Evolutionary conservation across 2,113 vertebrate species (phyloP).

Genomic region (Colinus virginianus): DNA sequence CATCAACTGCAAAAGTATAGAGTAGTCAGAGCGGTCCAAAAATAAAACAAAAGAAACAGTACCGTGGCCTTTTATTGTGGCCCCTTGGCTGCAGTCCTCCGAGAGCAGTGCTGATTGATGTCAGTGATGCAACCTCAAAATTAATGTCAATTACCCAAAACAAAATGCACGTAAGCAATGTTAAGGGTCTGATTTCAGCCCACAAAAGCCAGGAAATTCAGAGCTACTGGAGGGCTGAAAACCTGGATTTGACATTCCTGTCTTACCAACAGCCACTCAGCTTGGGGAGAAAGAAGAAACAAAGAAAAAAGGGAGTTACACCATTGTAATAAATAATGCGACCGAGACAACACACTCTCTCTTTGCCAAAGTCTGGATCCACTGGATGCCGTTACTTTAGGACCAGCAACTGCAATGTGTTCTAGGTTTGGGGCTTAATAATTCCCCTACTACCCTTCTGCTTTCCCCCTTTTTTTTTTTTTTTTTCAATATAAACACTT

Average conservation of each 20-base stretch:
- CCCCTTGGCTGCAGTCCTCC: conserved; percentile 50
- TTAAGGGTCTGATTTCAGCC: conserved; percentile 70
- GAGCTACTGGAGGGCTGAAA: conserved; percentile 59
- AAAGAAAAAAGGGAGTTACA: conserved; percentile 20
- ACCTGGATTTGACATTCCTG: conserved; percentile 56
- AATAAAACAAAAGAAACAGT: conserved; percentile 71
- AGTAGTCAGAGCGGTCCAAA: conserved; percentile 60
- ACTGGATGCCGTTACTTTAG: conserved; percentile 18
- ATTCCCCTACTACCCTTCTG: not conserved
- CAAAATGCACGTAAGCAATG: conserved; percentile 49
- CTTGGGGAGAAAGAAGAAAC: not conserved
- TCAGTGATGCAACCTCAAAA: conserved; percentile 63
- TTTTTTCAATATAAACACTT: not conserved
- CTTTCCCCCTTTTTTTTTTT: not conserved
- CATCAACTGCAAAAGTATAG: conserved; percentile 65
- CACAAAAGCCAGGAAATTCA: conserved; percentile 59
- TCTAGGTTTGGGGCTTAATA: not conserved
- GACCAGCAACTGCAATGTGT: conserved; percentile 13
- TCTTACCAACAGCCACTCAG: conserved; percentile 44
- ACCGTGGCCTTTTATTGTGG: conserved; percentile 60
- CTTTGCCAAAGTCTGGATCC: not conserved
- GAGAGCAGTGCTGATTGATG: conserved; percentile 54
- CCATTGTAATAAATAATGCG: conserved; percentile 14
- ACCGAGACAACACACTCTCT: not conserved
- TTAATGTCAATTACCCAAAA: conserved; percentile 72